phyloP scores from a whole-genome alignment of 1,140 invertebrate genomes.

The Atta cephalotes region DNA sequence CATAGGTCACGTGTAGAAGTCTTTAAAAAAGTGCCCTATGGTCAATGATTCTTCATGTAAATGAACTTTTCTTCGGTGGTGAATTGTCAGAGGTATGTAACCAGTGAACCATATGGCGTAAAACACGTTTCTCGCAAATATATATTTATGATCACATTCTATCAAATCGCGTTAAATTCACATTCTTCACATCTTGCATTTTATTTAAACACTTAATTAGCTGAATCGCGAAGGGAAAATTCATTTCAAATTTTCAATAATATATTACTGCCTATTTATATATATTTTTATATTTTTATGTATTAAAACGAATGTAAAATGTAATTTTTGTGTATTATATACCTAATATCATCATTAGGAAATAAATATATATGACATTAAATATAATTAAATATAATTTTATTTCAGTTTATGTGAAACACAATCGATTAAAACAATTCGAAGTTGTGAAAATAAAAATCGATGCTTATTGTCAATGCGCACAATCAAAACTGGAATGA shows the following conservation, averaged over 20 bases:
- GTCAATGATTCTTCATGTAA: not conserved
- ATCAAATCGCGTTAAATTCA: not conserved
- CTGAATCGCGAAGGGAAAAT: not conserved
- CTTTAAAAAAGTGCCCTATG: slow-evolving; percentile 21
- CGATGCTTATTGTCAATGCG: not conserved
- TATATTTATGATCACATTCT: not conserved
- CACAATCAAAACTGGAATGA: slow-evolving; percentile 26
- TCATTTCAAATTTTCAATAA: not conserved
- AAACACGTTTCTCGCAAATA: slow-evolving; percentile 17
- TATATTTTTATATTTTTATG: not conserved
- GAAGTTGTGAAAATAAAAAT: not conserved
- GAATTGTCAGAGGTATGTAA: not conserved
- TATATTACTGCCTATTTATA: not conserved
- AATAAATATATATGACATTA: not conserved
- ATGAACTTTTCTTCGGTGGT: slow-evolving; percentile 17
- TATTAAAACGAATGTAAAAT: not conserved
- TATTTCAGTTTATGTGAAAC: not conserved
- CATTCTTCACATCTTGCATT: not conserved
- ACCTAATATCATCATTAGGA: not conserved
- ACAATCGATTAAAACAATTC: not conserved
- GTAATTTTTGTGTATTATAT: not conserved
- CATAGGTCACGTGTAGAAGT: not conserved
- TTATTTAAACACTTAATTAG: not conserved
- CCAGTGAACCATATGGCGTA: slow-evolving; percentile 14
- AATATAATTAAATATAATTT: not conserved